A percentile compares a stretch with the other conserved stretches of the same genome.
Conservation (phyloP, 2,113 vertebrate species). For the Catagonus wagneri region DNA sequence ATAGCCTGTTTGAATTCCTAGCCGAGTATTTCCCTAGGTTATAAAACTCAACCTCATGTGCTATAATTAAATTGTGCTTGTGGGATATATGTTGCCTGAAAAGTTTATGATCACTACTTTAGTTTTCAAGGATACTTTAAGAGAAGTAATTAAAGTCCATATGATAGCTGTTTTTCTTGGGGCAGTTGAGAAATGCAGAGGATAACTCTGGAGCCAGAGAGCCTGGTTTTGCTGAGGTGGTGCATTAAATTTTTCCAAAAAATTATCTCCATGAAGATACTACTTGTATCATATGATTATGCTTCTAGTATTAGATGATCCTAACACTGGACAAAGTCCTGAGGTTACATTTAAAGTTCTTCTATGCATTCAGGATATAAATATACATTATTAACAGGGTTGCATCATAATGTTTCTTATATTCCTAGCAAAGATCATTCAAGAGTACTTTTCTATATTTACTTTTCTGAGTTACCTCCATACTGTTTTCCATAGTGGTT, state of each 20-base stretch:
- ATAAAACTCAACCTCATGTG: neutral
- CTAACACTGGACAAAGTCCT: neutral
- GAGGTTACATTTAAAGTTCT: slow-evolving; percentile 1
- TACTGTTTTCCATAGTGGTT: no score
- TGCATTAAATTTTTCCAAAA: neutral
- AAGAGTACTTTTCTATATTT: neutral
- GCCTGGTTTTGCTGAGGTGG: neutral
- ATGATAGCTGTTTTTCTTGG: neutral
- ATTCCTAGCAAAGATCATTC: neutral
- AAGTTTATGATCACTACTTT: neutral
- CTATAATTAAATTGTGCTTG: neutral
- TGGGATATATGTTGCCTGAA: neutral
- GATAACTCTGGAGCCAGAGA: slow-evolving; percentile 14
- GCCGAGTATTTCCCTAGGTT: neutral
- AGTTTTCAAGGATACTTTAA: neutral
- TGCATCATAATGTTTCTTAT: neutral
- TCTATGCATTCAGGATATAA: neutral
- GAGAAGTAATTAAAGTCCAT: neutral
- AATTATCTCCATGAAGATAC: neutral
- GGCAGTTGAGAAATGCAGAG: neutral
- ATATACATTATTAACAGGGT: neutral
- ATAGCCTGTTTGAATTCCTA: neutral
- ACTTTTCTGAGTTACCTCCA: no score
- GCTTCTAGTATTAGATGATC: slow-evolving; percentile 38
- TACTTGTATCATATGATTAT: neutral